Conservation (phyloP, 2,888 invertebrate genomes). For the Drosophila kambysellisi region DNA sequence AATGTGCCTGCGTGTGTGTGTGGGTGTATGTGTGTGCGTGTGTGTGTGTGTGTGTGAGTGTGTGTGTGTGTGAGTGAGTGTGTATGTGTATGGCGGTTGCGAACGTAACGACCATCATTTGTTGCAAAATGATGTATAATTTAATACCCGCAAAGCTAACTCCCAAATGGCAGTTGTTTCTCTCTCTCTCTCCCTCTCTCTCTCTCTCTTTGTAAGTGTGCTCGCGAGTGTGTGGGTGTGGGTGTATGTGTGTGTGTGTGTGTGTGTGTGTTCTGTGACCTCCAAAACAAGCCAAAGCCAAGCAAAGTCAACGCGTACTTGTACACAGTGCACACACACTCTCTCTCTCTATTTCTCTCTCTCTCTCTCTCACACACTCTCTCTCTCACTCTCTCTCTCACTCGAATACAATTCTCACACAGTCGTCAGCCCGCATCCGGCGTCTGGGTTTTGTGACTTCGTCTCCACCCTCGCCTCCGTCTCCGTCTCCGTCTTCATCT, state of each 20-base stretch:
- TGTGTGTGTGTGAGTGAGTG: conserved; percentile 4
- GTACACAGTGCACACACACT: conserved; percentile 25
- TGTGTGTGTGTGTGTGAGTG: neutral
- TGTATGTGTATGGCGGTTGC: conserved; percentile 31
- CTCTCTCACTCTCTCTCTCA: neutral
- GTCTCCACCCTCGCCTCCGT: conserved; percentile 31
- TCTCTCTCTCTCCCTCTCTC: neutral
- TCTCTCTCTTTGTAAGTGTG: conserved; percentile 2
- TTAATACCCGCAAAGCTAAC: conserved; percentile 83
- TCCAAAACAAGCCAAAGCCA: conserved; percentile 75
- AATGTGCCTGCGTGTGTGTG: conserved; percentile 14
- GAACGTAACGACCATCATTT: conserved; percentile 81
- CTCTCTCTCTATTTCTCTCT: neutral
- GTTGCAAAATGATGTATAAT: conserved; percentile 83
- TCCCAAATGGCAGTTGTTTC: conserved; percentile 70
- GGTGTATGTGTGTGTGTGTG: conserved; percentile 9
- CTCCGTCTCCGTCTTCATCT: conserved; percentile 58
- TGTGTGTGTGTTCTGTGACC: conserved; percentile 59
- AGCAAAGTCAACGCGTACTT: conserved; percentile 69
- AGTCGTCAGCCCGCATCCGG: conserved; percentile 55
- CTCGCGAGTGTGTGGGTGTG: conserved; percentile 6
- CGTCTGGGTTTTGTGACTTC: conserved; percentile 22
- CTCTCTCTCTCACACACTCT: neutral
- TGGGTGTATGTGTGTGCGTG: too few relatives aligned
- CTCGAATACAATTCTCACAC: neutral